Evolutionary conservation across 2,888 invertebrate genomes (phyloP).

Genomic region (Tenthredo mesomela): DNA sequence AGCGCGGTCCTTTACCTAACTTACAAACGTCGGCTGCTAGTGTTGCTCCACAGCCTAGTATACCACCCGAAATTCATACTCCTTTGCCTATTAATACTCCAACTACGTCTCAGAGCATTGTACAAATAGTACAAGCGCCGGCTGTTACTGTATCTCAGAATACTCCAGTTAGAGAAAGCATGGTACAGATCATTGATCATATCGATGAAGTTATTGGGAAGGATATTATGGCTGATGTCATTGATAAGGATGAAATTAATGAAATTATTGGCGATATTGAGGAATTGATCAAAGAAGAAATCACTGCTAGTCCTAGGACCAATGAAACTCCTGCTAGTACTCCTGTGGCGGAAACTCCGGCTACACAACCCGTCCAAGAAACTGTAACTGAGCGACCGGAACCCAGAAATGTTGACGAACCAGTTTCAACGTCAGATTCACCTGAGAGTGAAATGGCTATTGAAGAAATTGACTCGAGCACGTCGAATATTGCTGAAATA

Average conservation of each 20-base stretch:
- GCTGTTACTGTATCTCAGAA: conserved; percentile 60
- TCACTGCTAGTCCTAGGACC: conserved; percentile 70
- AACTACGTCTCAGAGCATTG: conserved; percentile 8
- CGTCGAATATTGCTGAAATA: conserved; percentile 80
- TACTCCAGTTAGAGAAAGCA: conserved; percentile 67
- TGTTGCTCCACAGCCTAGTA: conserved; percentile 60
- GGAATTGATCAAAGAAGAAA: conserved; percentile 75
- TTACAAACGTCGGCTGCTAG: conserved; percentile 60
- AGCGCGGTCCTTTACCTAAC: conserved; percentile 67
- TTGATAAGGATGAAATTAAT: conserved; percentile 76
- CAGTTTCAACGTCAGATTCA: conserved; percentile 78
- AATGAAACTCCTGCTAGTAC: conserved; percentile 59
- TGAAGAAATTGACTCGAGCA: conserved; percentile 80
- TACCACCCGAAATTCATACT: conserved; percentile 56
- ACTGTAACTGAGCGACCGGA: conserved; percentile 68
- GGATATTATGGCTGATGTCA: conserved; percentile 72
- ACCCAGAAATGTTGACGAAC: conserved; percentile 77
- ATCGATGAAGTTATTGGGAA: conserved; percentile 74
- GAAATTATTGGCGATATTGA: conserved; percentile 76
- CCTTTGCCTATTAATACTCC: conserved; percentile 49
- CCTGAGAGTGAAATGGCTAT: conserved; percentile 79
- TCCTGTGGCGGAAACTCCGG: conserved; percentile 61
- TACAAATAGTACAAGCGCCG: conserved; percentile 45
- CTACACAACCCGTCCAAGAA: conserved; percentile 53
- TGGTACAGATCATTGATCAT: conserved; percentile 73